Evolutionary conservation across 2,797 vertebrate species (phyloP), one percentile per base, ranked within the genome.

Genomic region (Pipistrellus pipistrellus): DNA sequence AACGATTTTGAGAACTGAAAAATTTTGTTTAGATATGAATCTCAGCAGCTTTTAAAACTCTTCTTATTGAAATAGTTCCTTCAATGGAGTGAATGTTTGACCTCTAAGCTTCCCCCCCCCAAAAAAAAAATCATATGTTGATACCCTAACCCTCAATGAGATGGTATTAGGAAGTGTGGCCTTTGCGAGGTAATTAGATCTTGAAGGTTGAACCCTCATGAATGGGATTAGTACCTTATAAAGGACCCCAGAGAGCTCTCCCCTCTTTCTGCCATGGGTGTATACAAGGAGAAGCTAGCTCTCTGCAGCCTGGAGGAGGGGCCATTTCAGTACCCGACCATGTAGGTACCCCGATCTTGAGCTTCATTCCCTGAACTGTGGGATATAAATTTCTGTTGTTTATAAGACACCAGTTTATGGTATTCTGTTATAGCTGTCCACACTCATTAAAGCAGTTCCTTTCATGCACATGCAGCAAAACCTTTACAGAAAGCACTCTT

Each of bases 11-110:
- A 68, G 21, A 64, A 53, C 46, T 51, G 68, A 86, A 92, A 69
- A 23, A 84, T 84, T 91, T 91, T 92, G 46, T 85, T 95, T 48
- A 48, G 78, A 46, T 72, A 46, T 57, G 44, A 64, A 71, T 55
- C 35, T 68, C 68, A 46, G 68, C 53, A 83, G 57, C 48, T 64
- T 82, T 85, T 20, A 83, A 66, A 20, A 41, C 13, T 46, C 25
- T 96, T 85, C 72, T 73, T 57, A 76, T 85, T 84, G 62, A 59
- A 92, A 44, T 84, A 30, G 23, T 25, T 59, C 55, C 23, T 59
- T 23, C 10, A 57, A 23, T 30, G 72, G 62, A 84, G 35, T 30
- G 12, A 92, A 44, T 85, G 75, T 78, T 25, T 55, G 21, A 59
- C 23, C 23, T 0, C 57, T 27, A 25, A 27, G 32, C 27, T 4